Conservation (phyloP, 2,888 invertebrate genomes). For the Macrostomum cliftonense region DNA sequence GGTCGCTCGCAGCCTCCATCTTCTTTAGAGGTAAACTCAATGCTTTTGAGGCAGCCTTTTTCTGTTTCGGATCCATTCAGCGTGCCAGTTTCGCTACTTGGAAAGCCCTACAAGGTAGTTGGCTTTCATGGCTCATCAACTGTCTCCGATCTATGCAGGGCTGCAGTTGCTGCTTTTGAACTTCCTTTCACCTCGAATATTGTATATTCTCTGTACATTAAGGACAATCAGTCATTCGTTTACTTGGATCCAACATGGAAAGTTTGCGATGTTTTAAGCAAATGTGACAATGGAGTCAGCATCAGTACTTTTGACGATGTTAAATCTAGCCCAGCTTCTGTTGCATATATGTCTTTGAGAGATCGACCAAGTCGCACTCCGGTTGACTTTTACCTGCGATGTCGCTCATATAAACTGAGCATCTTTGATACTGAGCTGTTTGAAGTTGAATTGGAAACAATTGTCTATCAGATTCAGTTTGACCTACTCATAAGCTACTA, state of each 20-base stretch:
- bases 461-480: conserved; percentile 6
- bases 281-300: conserved; percentile 6
- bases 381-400: neutral
- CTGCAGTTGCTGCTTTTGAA: too few species aligned
- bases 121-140: too few species aligned
- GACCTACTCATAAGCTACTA: conserved; percentile 5
- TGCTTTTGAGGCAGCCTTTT: too few species aligned
- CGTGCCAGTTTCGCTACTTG: too few species aligned
- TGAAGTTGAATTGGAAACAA: neutral
- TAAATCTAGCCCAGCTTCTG: neutral
- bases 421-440: too few species aligned
- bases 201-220: conserved; percentile 3
- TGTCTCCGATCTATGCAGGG: too few species aligned
- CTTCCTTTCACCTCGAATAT: too few species aligned
- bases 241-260: conserved; percentile 9
- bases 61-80: too few species aligned
- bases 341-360: neutral
- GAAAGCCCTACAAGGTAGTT: too few species aligned
- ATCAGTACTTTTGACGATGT: neutral
- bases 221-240: conserved; percentile 5
- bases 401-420: too few species aligned
- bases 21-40: too few species aligned
- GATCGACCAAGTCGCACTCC: neutral
- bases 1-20: too few species aligned
- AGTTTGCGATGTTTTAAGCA: conserved; percentile 8